Conservation (phyloP, 1,140 invertebrate species). For the Wasmannia auropunctata region DNA sequence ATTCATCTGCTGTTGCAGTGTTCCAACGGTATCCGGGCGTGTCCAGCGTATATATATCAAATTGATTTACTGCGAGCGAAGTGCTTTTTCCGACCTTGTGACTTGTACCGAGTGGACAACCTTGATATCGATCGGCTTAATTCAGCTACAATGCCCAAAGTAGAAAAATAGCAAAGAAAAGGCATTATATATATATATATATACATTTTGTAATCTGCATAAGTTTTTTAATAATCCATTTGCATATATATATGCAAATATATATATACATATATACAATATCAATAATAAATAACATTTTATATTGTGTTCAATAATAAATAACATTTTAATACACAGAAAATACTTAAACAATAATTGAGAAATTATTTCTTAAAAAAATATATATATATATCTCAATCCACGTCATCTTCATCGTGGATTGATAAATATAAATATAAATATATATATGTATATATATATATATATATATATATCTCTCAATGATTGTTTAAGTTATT, state of each 20-base stretch:
- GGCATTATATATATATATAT: not conserved
- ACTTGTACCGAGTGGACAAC: conserved; percentile 16
- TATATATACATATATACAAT: no score
- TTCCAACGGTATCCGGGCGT: not conserved
- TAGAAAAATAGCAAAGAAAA: not conserved
- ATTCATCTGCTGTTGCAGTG: conserved; percentile 2
- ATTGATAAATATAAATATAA: no score
- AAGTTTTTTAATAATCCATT: not conserved
- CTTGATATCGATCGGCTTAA: conserved; percentile 26
- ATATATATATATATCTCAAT: no score
- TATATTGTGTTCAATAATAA: no score
- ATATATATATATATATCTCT: not conserved
- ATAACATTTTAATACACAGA: no score
- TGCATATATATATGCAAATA: not conserved
- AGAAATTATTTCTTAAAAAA: no score
- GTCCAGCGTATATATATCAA: conserved; percentile 17
- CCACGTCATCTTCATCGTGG: no score
- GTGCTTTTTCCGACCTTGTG: conserved; percentile 32
- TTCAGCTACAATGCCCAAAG: not conserved
- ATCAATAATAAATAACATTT: no score
- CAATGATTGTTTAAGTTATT: no score
- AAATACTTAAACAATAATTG: no score
- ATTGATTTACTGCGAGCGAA: conserved; percentile 48
- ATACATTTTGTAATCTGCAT: not conserved
- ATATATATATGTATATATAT: not conserved